Percentiles rank a stretch among this genome's conserved stretches.
Conservation (phyloP, 2,113 vertebrate genomes). For the Alces alces region DNA sequence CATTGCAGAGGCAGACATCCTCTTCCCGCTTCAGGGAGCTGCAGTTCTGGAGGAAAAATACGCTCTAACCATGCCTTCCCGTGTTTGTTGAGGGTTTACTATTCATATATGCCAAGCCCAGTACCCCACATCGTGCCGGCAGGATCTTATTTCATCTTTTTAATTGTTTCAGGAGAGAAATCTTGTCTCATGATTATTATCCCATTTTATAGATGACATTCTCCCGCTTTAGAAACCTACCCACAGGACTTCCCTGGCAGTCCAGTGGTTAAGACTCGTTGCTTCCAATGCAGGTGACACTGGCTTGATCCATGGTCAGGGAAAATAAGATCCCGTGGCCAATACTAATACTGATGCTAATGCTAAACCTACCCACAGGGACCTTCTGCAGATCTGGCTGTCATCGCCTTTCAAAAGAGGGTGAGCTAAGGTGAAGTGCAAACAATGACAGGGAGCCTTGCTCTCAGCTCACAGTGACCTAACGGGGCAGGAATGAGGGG, state of each 20-base stretch:
- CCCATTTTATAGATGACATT: background rate
- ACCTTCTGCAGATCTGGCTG: background rate
- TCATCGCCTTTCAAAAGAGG: background rate
- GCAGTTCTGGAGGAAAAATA: background rate
- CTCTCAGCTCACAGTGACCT: background rate
- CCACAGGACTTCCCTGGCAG: background rate
- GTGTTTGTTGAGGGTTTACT: background rate
- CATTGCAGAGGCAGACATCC: accelerated
- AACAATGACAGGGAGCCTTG: background rate
- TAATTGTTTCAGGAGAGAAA: background rate
- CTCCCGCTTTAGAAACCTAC: background rate
- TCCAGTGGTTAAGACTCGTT: too few species aligned
- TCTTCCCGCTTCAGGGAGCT: background rate
- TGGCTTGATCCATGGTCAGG: background rate
- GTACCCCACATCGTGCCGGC: accelerated
- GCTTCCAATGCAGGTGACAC: background rate
- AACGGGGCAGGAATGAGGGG: constrained; percentile 18
- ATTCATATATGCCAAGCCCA: background rate
- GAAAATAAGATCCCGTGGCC: background rate
- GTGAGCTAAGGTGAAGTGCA: background rate
- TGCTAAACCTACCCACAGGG: background rate
- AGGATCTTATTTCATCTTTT: background rate
- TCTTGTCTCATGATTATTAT: background rate
- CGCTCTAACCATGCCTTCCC: background rate
- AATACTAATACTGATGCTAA: too few species aligned